phyloP scores from a whole-genome alignment of 2,797 vertebrate genomes.

The Sciurus carolinensis region DNA sequence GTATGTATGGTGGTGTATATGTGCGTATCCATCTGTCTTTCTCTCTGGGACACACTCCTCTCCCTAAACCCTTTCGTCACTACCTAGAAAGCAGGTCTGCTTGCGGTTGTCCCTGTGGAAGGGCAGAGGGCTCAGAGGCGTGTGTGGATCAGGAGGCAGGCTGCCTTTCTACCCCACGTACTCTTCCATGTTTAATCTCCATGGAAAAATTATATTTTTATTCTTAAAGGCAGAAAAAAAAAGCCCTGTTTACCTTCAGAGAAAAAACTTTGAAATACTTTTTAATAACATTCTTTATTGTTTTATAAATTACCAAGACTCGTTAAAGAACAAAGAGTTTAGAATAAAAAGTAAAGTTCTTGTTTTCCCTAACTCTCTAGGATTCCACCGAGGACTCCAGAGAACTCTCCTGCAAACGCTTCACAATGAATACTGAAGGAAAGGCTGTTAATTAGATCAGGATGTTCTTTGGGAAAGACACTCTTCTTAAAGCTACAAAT shows the following conservation, averaged over 20 bases:
- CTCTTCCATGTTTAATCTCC: neutral
- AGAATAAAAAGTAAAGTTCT: neutral
- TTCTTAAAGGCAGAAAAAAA: neutral
- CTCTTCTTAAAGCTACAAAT: neutral
- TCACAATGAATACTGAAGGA: neutral
- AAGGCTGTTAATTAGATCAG: neutral
- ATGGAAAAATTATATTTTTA: conserved; percentile 22
- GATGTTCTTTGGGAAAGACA: neutral
- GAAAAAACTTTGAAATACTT: neutral
- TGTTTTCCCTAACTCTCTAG: neutral
- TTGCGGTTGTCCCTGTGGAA: neutral
- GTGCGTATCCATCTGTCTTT: neutral
- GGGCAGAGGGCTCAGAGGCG: neutral
- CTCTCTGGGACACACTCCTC: neutral
- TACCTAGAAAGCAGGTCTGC: neutral
- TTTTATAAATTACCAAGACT: conserved; percentile 20
- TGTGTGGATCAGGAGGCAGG: neutral
- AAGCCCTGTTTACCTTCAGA: neutral
- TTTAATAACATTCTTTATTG: conserved; percentile 24
- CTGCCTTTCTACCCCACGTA: neutral
- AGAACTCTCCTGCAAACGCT: neutral
- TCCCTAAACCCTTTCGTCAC: neutral
- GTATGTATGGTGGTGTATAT: neutral
- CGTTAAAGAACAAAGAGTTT: neutral
- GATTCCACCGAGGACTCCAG: neutral